Evolutionary conservation across 2,888 invertebrate genomes (phyloP).

Genomic region (Tetrapedia diversipes): DNA sequence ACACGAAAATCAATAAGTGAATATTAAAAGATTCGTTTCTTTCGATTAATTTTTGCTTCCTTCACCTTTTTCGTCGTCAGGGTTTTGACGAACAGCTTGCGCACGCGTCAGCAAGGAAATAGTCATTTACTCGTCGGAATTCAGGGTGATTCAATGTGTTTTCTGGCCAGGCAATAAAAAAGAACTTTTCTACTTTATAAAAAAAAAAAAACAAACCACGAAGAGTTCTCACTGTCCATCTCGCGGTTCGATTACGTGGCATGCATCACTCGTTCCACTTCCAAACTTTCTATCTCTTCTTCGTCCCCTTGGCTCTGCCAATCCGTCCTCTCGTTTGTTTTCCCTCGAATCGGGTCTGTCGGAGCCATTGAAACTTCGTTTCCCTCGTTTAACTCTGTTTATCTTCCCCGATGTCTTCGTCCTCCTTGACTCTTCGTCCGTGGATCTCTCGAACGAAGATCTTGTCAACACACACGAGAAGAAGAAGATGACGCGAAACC

Average conservation of each 20-base stretch:
- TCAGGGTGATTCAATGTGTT: conserved; percentile 44
- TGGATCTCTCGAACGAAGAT: too few species aligned
- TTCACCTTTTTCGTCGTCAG: conserved; percentile 7
- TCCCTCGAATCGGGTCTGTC: neutral
- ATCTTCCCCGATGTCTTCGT: too few species aligned
- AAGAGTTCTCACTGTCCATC: conserved; percentile 23
- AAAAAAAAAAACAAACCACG: conserved; percentile 6
- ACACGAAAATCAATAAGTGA: too few species aligned
- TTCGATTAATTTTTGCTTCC: neutral
- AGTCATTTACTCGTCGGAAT: conserved; percentile 40
- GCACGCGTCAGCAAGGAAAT: conserved; percentile 1
- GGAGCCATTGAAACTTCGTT: neutral
- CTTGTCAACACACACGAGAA: too few species aligned
- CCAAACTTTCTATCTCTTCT: neutral
- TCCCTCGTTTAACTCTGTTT: too few species aligned
- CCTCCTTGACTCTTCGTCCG: neutral
- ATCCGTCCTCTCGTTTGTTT: neutral
- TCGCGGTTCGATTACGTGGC: conserved; percentile 52
- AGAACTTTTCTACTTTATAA: conserved; percentile 56
- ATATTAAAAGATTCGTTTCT: too few species aligned
- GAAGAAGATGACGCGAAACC: too few species aligned
- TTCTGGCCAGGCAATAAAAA: conserved; percentile 58
- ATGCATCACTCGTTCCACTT: conserved; percentile 47
- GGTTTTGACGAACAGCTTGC: conserved; percentile 6
- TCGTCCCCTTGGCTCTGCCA: neutral